phyloP scores from a whole-genome alignment of 2,113 vertebrate genomes.

The Tylochromis polylepis region DNA sequence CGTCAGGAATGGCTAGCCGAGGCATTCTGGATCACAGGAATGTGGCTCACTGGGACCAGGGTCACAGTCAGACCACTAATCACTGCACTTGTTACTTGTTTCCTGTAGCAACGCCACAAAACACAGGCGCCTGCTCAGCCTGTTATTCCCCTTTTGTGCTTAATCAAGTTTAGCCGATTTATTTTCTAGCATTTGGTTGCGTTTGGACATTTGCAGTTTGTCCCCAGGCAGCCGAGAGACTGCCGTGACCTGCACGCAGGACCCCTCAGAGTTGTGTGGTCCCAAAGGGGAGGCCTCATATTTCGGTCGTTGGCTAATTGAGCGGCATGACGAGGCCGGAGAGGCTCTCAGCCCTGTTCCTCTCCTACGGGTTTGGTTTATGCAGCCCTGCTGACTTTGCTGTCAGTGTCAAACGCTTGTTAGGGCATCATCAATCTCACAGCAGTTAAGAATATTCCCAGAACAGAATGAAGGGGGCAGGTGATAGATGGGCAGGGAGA shows the following conservation, averaged over 20 bases:
- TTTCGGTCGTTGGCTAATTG: constrained; percentile 72
- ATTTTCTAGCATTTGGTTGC: background rate
- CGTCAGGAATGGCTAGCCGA: constrained; percentile 59
- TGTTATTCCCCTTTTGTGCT: background rate
- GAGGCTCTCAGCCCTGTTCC: constrained; percentile 46
- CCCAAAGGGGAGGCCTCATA: constrained; percentile 58
- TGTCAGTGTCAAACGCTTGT: constrained; percentile 81
- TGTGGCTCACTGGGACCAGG: constrained; percentile 30
- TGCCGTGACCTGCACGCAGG: background rate
- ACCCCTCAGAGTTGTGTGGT: constrained; percentile 37
- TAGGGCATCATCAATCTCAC: constrained; percentile 75
- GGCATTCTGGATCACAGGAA: constrained; percentile 51
- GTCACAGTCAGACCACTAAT: constrained; percentile 40
- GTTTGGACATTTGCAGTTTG: background rate
- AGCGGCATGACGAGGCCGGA: constrained; percentile 64
- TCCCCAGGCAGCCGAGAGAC: background rate
- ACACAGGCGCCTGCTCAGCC: background rate
- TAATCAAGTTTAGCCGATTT: background rate
- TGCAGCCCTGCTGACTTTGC: constrained; percentile 76
- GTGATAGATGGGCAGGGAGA: constrained; percentile 51
- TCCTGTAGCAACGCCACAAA: constrained; percentile 27
- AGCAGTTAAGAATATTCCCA: constrained; percentile 74
- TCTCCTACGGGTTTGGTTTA: constrained; percentile 70
- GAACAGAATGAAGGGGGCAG: constrained; percentile 71
- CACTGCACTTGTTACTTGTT: constrained; percentile 23